These are phyloP conservation scores for Napeogenes sylphis DNA, from an alignment of 2,888 invertebrate species.

Conservation along the genomic window DNA sequence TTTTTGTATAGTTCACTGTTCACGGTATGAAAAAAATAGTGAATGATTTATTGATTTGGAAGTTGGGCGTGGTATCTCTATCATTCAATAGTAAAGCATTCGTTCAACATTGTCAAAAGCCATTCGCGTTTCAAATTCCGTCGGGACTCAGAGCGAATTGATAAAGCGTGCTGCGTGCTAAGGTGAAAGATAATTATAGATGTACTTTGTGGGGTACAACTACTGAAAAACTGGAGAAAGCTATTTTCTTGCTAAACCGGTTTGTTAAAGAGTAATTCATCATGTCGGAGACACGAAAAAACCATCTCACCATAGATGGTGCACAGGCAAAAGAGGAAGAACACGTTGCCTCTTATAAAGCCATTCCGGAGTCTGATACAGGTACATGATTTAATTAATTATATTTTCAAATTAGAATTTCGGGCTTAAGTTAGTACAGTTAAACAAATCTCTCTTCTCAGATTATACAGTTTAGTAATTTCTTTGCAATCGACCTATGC, in stretches of 20 bases:
- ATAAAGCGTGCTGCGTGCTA: slow-evolving; percentile 6
- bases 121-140: neutral
- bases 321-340: slow-evolving; percentile 73
- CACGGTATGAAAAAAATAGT: too few species aligned
- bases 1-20: too few species aligned
- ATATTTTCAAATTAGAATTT: slow-evolving; percentile 21
- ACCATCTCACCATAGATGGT: slow-evolving; percentile 66
- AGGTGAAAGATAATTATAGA: slow-evolving; percentile 19
- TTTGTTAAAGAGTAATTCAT: slow-evolving; percentile 34
- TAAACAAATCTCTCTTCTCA: too few species aligned
- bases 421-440: neutral
- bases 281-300: slow-evolving; percentile 68
- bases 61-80: too few species aligned
- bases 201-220: slow-evolving; percentile 10
- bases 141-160: slow-evolving; percentile 1
- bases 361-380: slow-evolving; percentile 77
- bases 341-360: slow-evolving; percentile 73
- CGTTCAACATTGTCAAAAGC: too few species aligned
- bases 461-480: too few species aligned
- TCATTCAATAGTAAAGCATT: too few species aligned
- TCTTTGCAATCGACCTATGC: too few species aligned
- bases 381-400: slow-evolving; percentile 50
- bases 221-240: slow-evolving; percentile 20
- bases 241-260: slow-evolving; percentile 21
- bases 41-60: too few species aligned